Evolutionary conservation across 2,113 vertebrate species (phyloP).

Genomic region (Paraplagusia blochii): DNA sequence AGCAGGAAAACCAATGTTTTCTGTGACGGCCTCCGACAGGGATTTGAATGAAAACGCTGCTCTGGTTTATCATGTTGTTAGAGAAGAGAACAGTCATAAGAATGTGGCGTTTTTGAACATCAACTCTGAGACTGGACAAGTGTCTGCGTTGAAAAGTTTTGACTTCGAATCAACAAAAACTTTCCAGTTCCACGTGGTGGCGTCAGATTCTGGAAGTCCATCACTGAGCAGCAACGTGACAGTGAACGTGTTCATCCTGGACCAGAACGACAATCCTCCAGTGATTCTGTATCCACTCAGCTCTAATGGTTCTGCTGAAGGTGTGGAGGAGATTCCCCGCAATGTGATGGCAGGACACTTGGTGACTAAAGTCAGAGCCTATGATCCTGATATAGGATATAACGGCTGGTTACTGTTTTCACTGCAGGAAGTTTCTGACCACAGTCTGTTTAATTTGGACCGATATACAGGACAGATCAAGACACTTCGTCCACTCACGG

Average conservation of each 20-base stretch:
- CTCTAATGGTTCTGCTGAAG: constrained; percentile 58
- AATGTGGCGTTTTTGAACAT: constrained; percentile 53
- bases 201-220: constrained; percentile 52
- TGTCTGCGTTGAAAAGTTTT: constrained; percentile 51
- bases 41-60: constrained; percentile 63
- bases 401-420: constrained; percentile 68
- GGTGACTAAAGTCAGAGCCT: constrained; percentile 65
- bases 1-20: constrained; percentile 50
- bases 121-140: constrained; percentile 53
- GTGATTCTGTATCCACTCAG: constrained; percentile 62
- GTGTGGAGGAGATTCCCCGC: constrained; percentile 54
- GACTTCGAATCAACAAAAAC: constrained; percentile 64
- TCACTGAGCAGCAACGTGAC: constrained; percentile 51
- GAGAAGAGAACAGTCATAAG: constrained; percentile 7
- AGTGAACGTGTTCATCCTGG: constrained; percentile 58
- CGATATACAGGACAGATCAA: constrained; percentile 66
- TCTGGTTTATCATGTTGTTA: constrained; percentile 48
- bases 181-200: constrained; percentile 58
- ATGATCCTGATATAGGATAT: constrained; percentile 66
- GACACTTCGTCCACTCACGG: constrained; percentile 49
- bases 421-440: constrained; percentile 59
- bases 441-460: constrained; percentile 61
- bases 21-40: constrained; percentile 57
- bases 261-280: constrained; percentile 65
- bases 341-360: constrained; percentile 58